Conservation (phyloP, 37 sponge, comb jelly and placozoan genomes). For the Eunapius fragilis region DNA sequence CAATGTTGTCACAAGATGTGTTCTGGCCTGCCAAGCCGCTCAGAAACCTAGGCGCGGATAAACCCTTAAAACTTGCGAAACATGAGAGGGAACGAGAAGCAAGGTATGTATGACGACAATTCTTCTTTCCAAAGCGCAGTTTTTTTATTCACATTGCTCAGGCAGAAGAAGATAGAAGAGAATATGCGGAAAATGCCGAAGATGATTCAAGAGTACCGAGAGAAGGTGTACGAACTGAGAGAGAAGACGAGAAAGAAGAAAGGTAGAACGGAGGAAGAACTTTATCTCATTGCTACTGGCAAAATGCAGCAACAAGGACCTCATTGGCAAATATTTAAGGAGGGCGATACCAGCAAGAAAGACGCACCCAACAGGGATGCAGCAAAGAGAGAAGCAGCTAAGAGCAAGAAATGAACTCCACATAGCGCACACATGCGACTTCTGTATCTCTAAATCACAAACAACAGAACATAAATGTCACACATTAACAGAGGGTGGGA, state of each 20-base stretch:
- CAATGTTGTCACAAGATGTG: conserved; percentile 61
- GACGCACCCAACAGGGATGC: conserved; percentile 7
- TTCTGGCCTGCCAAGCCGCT: conserved; percentile 84
- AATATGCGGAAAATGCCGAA: conserved; percentile 87
- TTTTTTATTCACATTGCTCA: neutral
- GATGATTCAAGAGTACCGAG: conserved; percentile 86
- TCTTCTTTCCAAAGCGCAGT: neutral
- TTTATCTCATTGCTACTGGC: conserved; percentile 73
- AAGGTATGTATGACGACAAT: conserved; percentile 67
- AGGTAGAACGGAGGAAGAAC: conserved; percentile 51
- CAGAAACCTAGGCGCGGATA: conserved; percentile 67
- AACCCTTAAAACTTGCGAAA: conserved; percentile 70
- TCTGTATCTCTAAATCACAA: neutral
- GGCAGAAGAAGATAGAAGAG: conserved; percentile 73
- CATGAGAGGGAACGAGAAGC: conserved; percentile 72
- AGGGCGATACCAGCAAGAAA: conserved; percentile 5
- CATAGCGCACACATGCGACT: neutral
- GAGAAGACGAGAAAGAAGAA: conserved; percentile 48
- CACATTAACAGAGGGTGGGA: neutral
- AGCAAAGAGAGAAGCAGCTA: conserved; percentile 1
- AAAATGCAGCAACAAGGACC: conserved; percentile 46
- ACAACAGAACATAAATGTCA: neutral
- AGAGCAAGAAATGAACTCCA: neutral
- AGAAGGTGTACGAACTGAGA: conserved; percentile 46
- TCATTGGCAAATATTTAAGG: conserved; percentile 61